phyloP scores from a whole-genome alignment of 2,113 vertebrate genomes.

The Pristiophorus japonicus region DNA sequence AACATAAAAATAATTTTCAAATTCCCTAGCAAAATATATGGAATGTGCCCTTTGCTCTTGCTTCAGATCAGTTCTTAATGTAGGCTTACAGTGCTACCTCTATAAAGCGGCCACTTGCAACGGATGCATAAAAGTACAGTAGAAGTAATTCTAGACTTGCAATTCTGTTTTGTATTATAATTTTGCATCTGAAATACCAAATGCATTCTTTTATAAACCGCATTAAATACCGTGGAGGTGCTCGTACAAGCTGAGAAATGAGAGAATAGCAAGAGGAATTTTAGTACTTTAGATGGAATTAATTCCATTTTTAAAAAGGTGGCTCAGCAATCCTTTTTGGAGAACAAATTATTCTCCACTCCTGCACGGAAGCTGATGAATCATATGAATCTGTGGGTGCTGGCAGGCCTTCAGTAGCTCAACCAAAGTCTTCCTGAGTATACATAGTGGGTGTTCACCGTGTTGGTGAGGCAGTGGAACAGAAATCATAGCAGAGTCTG shows the following conservation, averaged over 20 bases:
- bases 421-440: not conserved
- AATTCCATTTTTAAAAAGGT: not conserved
- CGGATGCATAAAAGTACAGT: not conserved
- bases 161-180: not conserved
- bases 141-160: not conserved
- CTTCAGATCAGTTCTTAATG: not conserved
- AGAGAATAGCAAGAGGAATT: not conserved
- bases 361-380: not conserved
- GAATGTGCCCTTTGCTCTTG: not conserved
- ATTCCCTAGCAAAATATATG: not conserved
- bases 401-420: not conserved
- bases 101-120: not conserved
- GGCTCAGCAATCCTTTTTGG: not conserved
- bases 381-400: not conserved
- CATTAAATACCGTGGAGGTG: not conserved
- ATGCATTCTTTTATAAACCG: not conserved
- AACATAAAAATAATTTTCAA: not conserved
- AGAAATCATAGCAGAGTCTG: not conserved
- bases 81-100: not conserved
- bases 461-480: not conserved
- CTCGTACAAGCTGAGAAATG: not conserved
- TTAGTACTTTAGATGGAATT: not conserved
- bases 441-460: not conserved
- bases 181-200: not conserved
- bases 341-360: not conserved